phyloP scores from a whole-genome alignment of 2,888 invertebrate species.

The Chymomyza fuscimana region DNA sequence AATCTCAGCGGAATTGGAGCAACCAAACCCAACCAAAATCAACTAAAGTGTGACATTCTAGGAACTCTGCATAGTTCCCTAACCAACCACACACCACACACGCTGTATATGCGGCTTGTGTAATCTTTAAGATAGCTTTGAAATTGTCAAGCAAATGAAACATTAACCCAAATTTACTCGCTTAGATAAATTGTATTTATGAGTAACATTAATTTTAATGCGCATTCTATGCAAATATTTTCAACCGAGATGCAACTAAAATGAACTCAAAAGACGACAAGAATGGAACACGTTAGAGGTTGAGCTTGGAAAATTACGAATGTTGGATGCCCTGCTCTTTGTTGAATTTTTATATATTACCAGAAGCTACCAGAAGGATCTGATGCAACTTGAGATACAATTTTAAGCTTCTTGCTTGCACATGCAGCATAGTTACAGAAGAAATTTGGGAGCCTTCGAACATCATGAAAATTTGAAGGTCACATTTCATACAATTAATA shows the following conservation, averaged over 20 bases:
- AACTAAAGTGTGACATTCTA: constrained; percentile 21
- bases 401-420: too few relatives aligned
- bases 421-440: too few relatives aligned
- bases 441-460: too few relatives aligned
- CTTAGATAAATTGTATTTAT: constrained; percentile 16
- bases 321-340: not conserved
- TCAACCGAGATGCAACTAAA: constrained; percentile 57
- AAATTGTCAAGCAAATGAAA: constrained; percentile 18
- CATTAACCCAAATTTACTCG: constrained; percentile 43
- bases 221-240: constrained; percentile 76
- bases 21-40: constrained; percentile 36
- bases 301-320: not conserved
- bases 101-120: not conserved
- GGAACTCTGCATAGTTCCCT: not conserved
- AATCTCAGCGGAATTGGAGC: constrained; percentile 56
- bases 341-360: too few relatives aligned
- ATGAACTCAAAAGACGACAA: not conserved
- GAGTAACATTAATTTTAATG: constrained; percentile 54
- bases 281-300: not conserved
- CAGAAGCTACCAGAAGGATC: too few relatives aligned
- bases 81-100: not conserved
- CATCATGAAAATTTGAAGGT: too few relatives aligned
- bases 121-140: not conserved
- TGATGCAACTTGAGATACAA: too few relatives aligned
- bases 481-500: too few relatives aligned